phyloP scores from a whole-genome alignment of 2,797 vertebrate species.

The Poecilia picta region DNA sequence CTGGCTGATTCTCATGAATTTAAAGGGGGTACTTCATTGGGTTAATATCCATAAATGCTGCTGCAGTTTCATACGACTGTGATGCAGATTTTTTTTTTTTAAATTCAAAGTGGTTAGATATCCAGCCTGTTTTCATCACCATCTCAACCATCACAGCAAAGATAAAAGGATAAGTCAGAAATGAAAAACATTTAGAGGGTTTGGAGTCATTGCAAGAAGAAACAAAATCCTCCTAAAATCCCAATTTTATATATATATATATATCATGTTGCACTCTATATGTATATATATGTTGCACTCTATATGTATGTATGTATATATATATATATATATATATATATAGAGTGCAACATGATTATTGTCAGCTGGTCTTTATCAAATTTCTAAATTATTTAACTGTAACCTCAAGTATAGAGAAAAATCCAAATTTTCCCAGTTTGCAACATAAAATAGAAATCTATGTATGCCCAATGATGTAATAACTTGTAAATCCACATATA shows the following conservation, averaged over 20 bases:
- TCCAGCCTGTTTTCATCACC: conserved; percentile 53
- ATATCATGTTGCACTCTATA: too few species aligned
- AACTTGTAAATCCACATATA: neutral
- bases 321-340: too few species aligned
- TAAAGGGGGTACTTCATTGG: conserved; percentile 78
- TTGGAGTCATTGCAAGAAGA: neutral
- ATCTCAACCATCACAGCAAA: conserved; percentile 27
- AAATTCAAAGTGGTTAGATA: conserved; percentile 46
- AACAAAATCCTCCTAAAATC: neutral
- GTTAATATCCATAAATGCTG: conserved; percentile 76
- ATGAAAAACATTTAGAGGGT: conserved; percentile 17
- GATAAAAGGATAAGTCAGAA: conserved; percentile 38
- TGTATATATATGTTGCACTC: neutral
- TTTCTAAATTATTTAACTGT: neutral
- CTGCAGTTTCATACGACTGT: conserved; percentile 53
- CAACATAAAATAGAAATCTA: neutral
- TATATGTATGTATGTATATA: too few species aligned
- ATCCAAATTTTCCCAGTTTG: neutral
- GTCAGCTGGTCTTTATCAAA: neutral
- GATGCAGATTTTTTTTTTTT: conserved; percentile 60
- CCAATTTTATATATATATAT: too few species aligned
- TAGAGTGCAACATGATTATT: neutral
- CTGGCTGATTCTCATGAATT: conserved; percentile 78
- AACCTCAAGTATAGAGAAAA: neutral
- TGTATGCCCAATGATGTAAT: neutral